Conservation (phyloP, 2,113 vertebrate species). For the Ammospiza nelsoni region DNA sequence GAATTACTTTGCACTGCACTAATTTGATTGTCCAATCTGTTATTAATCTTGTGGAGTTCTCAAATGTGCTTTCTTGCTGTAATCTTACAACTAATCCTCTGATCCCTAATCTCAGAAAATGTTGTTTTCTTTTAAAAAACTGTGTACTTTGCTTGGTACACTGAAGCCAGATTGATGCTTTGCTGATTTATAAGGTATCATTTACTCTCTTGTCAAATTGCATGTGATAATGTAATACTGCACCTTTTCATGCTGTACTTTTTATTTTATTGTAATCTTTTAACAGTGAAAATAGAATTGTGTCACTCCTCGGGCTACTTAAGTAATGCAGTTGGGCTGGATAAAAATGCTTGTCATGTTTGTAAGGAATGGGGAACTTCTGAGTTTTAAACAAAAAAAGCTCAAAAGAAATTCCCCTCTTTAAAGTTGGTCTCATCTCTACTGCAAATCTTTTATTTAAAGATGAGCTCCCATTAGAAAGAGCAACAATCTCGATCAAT, state of each 20-base stretch:
- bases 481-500: neutral
- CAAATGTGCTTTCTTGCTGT: constrained; percentile 93
- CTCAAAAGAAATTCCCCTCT: neutral
- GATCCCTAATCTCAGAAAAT: constrained; percentile 71
- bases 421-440: neutral
- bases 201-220: constrained; percentile 9
- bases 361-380: neutral
- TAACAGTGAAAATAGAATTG: neutral
- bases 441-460: neutral
- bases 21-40: constrained; percentile 84
- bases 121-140: constrained; percentile 33
- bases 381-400: neutral
- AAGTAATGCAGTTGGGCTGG: neutral
- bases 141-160: constrained; percentile 61
- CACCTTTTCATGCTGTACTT: neutral
- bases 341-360: neutral
- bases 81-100: constrained; percentile 96
- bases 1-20: constrained; percentile 75
- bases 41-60: constrained; percentile 76
- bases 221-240: neutral
- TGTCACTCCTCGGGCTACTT: neutral
- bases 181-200: constrained; percentile 48
- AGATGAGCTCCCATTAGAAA: neutral
- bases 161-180: constrained; percentile 69
- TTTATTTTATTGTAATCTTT: neutral